phyloP scores from a whole-genome alignment of 1,140 invertebrate species.

The Papilio glaucus region DNA sequence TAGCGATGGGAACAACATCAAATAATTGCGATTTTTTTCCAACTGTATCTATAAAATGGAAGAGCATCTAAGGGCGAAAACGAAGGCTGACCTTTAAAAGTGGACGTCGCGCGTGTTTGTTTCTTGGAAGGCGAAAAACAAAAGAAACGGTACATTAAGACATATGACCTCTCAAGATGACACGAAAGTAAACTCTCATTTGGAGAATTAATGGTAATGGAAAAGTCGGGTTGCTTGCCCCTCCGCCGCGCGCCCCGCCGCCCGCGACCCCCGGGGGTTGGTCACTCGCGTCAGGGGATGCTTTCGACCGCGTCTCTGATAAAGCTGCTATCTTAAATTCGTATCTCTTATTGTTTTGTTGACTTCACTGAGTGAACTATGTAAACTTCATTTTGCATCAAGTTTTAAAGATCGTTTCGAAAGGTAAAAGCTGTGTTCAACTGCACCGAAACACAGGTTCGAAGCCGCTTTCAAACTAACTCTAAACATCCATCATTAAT shows the following conservation, averaged over 20 bases:
- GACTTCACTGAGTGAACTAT: background rate
- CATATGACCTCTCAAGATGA: constrained; percentile 68
- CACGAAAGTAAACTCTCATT: constrained; percentile 74
- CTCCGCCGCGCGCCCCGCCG: constrained; percentile 13
- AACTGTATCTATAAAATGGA: too few relatives aligned
- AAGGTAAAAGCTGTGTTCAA: too few relatives aligned
- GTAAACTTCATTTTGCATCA: too few relatives aligned
- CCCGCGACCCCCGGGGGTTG: constrained; percentile 38
- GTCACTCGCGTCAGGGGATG: constrained; percentile 35
- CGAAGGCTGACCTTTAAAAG: constrained; percentile 21
- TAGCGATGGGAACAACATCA: too few relatives aligned
- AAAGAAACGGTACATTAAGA: constrained; percentile 69
- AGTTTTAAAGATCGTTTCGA: too few relatives aligned
- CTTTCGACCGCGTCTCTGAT: constrained; percentile 14
- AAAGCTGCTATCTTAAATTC: background rate
- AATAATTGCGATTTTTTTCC: too few relatives aligned
- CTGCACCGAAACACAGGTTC: too few relatives aligned
- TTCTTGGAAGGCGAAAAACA: constrained; percentile 57
- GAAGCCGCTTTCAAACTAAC: too few relatives aligned
- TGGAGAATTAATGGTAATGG: constrained; percentile 75
- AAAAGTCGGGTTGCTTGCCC: constrained; percentile 65
- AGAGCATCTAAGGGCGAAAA: too few relatives aligned
- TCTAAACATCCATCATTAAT: too few relatives aligned
- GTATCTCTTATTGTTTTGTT: constrained; percentile 18
- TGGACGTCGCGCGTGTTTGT: constrained; percentile 4